phyloP scores from a whole-genome alignment of 2,113 vertebrate species.

The Ornithorhynchus anatinus region DNA sequence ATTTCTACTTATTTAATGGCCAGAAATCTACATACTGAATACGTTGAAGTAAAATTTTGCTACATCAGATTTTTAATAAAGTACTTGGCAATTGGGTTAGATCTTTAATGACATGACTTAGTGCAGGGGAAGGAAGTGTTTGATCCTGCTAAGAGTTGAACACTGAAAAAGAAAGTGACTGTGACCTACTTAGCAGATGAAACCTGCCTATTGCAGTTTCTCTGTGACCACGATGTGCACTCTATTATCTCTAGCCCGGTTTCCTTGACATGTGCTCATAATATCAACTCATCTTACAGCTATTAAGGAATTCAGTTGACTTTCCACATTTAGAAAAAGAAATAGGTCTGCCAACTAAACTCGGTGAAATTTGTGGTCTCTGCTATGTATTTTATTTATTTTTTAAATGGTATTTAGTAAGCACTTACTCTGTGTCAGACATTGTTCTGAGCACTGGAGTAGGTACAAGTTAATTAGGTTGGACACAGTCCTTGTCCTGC shows the following conservation, averaged over 20 bases:
- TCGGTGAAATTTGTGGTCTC: background rate
- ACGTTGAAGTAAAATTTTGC: background rate
- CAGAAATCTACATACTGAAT: background rate
- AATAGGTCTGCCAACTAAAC: background rate
- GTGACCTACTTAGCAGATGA: background rate
- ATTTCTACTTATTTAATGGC: conserved; percentile 6
- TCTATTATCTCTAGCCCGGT: background rate
- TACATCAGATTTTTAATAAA: background rate
- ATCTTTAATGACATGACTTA: background rate
- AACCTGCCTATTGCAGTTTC: background rate
- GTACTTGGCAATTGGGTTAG: background rate
- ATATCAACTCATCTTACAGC: background rate
- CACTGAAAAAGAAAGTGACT: background rate
- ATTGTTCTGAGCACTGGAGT: too few relatives aligned
- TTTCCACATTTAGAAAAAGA: conserved; percentile 2
- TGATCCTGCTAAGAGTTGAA: background rate
- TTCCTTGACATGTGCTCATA: conserved; percentile 1
- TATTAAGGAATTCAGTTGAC: background rate
- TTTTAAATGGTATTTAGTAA: too few relatives aligned
- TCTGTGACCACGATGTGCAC: background rate
- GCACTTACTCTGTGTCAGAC: too few relatives aligned
- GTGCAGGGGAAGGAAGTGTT: background rate
- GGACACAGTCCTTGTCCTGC: too few relatives aligned
- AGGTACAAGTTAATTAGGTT: too few relatives aligned
- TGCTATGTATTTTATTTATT: background rate